Evolutionary conservation across 2,888 invertebrate genomes (phyloP).

Genomic region (Galeopsomyia nigrocyanea): DNA sequence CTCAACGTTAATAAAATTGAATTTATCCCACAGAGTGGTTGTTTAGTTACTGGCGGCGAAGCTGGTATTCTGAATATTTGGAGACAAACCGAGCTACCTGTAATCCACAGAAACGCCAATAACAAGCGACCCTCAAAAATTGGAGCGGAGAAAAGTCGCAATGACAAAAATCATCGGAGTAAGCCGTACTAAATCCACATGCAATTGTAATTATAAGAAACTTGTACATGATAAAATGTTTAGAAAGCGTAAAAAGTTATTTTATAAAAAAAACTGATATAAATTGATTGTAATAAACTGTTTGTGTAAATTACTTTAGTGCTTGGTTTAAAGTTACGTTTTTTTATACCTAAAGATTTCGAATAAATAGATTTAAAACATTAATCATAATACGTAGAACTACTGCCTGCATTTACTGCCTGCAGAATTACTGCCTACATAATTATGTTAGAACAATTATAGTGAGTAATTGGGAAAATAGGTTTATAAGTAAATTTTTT

Average conservation of each 20-base stretch:
- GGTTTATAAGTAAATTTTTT: too few relatives aligned
- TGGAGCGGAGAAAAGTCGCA: slow-evolving; percentile 56
- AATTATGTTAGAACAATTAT: too few relatives aligned
- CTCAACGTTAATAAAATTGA: neutral
- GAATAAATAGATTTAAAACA: neutral
- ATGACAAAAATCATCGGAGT: slow-evolving; percentile 58
- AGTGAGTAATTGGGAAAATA: too few relatives aligned
- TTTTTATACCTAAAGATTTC: neutral
- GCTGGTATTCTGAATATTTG: slow-evolving; percentile 78
- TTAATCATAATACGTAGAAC: too few relatives aligned
- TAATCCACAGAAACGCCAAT: slow-evolving; percentile 50
- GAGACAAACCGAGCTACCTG: slow-evolving; percentile 65
- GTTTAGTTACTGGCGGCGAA: slow-evolving; percentile 81
- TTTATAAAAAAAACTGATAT: slow-evolving; percentile 26
- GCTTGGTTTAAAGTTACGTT: neutral
- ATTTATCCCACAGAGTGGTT: slow-evolving; percentile 70
- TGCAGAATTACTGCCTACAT: too few relatives aligned
- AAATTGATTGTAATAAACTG: slow-evolving; percentile 18
- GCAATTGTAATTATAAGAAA: slow-evolving; percentile 34
- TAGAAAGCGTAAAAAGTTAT: slow-evolving; percentile 28
- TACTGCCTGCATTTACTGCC: too few relatives aligned
- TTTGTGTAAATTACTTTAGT: neutral
- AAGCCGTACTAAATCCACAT: slow-evolving; percentile 60
- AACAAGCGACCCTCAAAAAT: slow-evolving; percentile 58
- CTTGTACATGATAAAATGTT: slow-evolving; percentile 41